Base-by-base conservation (phyloP, 2,113 vertebrate species). In the Apistogramma diplotaenia region DNA sequence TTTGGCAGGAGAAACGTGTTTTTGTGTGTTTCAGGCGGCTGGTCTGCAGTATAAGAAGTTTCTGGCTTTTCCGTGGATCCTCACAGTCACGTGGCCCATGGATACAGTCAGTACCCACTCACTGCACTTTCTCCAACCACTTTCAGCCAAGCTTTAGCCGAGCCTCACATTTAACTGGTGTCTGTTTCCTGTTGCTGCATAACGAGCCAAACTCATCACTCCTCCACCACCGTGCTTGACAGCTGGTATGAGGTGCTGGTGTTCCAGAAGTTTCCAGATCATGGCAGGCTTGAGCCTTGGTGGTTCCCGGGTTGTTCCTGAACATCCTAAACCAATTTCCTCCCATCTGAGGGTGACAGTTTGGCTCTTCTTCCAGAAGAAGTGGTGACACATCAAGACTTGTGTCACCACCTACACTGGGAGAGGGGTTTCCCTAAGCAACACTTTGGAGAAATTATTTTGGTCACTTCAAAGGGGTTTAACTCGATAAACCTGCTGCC, bases 1-100 rank as follows among this genome's bases (percentile, higher is more conserved):
- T 65, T 31, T 15, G 10, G 55, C 12, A 46, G 21, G 3, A 77
- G 12, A 72, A n/a, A 9, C 29, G 16, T 62, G 35, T 21, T 8
- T 29, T 25, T 72, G 25, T 56, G 61, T 78, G 55, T 81, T 91
- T 49, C 83, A 98, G 97, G 95, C 93, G 53, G 92, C 96, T 0
- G 96, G 97, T 21, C 89, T 98, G 89, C 97, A 98, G 90, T 97
- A 96, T 78, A 98, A 98, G 92, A 97, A 95, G 89, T 97, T 98
- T 78, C 87, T 98, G 89, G 97, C 96, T 15, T 97, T 96, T 87
- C 97, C 97, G 1, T 98, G 97, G 97, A 98, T 98, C 92, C 93
- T 98, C 81, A 98, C 97, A 5, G 96, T 98, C 89, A 98, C 96
- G 0, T 98, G 97, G 97, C 97, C 97, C 0, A 92, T 96, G 89